phyloP scores from a whole-genome alignment of 2,113 vertebrate species.

The Motacilla alba region DNA sequence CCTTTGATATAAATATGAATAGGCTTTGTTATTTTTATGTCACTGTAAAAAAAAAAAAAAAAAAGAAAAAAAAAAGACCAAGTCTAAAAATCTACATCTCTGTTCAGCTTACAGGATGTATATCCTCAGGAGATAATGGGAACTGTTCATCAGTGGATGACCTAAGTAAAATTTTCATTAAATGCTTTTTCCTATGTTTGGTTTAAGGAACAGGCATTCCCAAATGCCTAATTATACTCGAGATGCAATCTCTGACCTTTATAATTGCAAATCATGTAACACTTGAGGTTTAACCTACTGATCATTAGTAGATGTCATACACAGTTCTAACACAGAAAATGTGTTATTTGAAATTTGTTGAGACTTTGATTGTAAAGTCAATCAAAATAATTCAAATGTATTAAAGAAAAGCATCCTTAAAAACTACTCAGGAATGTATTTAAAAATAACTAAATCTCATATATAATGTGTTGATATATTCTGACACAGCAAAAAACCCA shows the following conservation, averaged over 20 bases:
- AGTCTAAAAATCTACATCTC: neutral
- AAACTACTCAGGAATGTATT: neutral
- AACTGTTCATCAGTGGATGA: neutral
- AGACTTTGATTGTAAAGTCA: neutral
- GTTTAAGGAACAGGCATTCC: neutral
- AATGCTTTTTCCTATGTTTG: neutral
- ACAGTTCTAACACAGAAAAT: neutral
- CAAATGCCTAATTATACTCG: constrained; percentile 12
- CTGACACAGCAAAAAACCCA: neutral
- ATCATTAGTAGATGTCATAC: constrained; percentile 4
- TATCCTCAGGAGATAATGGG: neutral
- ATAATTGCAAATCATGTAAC: constrained; percentile 20
- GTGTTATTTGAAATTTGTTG: neutral
- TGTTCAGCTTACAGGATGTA: neutral
- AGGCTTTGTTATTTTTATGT: neutral
- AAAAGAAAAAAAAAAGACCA: neutral
- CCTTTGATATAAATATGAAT: neutral
- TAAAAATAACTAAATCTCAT: neutral
- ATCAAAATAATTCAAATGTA: neutral
- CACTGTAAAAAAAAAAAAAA: neutral
- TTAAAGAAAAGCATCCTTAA: neutral
- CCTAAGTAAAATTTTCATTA: neutral
- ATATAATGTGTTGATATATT: neutral
- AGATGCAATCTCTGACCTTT: constrained; percentile 11
- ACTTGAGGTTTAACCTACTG: neutral